Conservation (phyloP, 1,140 invertebrate species). For the Drosophila rhopaloa region DNA sequence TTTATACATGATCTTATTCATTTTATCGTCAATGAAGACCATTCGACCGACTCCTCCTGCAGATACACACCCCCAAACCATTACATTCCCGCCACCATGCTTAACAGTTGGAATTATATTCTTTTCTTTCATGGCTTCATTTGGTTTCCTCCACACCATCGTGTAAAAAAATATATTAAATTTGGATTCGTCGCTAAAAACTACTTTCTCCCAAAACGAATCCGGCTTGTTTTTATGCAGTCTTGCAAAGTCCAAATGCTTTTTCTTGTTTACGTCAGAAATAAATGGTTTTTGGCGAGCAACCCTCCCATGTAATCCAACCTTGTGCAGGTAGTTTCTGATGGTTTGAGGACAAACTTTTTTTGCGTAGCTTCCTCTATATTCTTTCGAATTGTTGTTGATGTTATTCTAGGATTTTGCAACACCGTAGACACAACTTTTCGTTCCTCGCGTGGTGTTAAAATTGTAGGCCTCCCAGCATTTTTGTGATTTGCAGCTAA, state of each 20-base stretch:
- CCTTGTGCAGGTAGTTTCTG: neutral
- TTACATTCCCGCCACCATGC: neutral
- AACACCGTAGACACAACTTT: no score
- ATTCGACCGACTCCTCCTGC: neutral
- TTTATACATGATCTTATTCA: neutral
- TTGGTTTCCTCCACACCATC: neutral
- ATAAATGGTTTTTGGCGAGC: neutral
- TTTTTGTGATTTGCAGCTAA: no score
- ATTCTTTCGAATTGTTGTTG: no score
- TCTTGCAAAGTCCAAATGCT: neutral
- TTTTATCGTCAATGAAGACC: neutral
- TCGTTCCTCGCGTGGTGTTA: no score
- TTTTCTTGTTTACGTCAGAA: neutral
- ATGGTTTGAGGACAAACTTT: neutral
- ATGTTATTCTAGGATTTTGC: no score
- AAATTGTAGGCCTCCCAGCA: no score
- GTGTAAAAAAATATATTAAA: neutral
- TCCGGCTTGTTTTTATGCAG: neutral
- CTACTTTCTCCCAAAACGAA: neutral
- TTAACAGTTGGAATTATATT: neutral
- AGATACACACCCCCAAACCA: constrained; percentile 1
- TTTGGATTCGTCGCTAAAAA: neutral
- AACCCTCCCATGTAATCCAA: neutral
- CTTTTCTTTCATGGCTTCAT: neutral
- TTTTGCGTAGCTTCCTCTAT: no score